Base-by-base conservation (phyloP, 2,113 vertebrate genomes). In the Crotalus helleri region DNA sequence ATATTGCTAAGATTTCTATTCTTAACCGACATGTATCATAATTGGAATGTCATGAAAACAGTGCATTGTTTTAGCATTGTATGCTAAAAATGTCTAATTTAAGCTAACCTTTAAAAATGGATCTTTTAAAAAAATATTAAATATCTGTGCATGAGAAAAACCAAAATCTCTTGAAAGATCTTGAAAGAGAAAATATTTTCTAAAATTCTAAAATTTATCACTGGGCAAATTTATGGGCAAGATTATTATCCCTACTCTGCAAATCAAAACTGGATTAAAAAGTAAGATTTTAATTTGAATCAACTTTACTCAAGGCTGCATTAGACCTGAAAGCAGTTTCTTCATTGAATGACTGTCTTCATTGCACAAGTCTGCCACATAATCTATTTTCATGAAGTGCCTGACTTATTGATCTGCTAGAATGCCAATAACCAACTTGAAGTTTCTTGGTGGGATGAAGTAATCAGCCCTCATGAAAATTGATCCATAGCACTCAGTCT, bases 321-420 rank as follows among this genome's bases (percentile, higher is more conserved):
- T 64, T 88, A 92, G n/a, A 51, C 53, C 89, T 92, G 81, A 90
- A 93, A 95, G 39, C 64, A 7, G 44, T 93, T 95, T 93, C 74
- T 93, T 92, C 91, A 61, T 58, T 61, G 26, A 89, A 4, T 92
- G 95, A 91, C 51, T 12, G 86, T 91, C 88, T 55, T 12, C 88
- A 46, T 51, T 88, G 90, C 15, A 92, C 89, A 94, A 92, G 58
- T 88, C 55, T 94, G 92, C 64, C 88, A 95, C 64, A 91, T 96
- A 94, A 96, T 94, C 81, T 94, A 1, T 94, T 95, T 94, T 88
- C 85, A 94, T 59, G 90, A 59, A 94, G 94, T 92, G 58, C 92
- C 57, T 92, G 93, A 95, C 92, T 92, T 89, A 96, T 94, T 93
- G 95, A 96, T 93, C 74, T 86, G n/a, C 58, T 85, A 58, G 46